Base-by-base conservation (phyloP, 2,113 vertebrate species). In the Psittacula cyanocephala region DNA sequence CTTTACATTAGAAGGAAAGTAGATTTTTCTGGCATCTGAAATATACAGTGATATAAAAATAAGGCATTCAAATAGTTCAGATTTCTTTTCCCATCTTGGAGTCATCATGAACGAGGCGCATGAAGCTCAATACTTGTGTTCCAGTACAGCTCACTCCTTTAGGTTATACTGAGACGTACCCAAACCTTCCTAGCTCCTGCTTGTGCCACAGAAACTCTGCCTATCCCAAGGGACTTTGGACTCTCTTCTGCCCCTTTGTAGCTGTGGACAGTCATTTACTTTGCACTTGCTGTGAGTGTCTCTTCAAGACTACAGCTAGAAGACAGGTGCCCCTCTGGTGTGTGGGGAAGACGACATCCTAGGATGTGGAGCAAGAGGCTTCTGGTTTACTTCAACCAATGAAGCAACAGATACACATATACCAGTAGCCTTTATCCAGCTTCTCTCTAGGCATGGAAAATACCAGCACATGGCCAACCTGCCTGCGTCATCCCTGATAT, bases 31-130 rank as follows among this genome's bases (percentile, higher is more conserved):
- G 13, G 29, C 33, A 90, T 28, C 50, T 44, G 67, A 74, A 65
- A 89, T 79, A 11, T n/a, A 33, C 10, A 52, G 13, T 12, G 11
- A 62, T 69, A 44, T 10, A 65, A 82, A 85, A 52, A 35, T 43
- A 57, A 62, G 13, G 33, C 23, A 35, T 82, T 33, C 20, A 39
- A 28, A 70, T 14, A 53, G 23, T 4, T 70, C 28, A 82, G 31
- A 70, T n/a, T 23, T 37, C 5, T 82, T 83, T 88, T 91, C 12
- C 15, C 20, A 25, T 50, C 41, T 89, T 85, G 25, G 16, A 65
- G 23, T 63, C 41, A 44, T 57, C 44, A 52, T 1, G 1, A 84
- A 62, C 0, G 1, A 44, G 6, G 13, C 25, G 5, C 2, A 0
- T 18, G 29, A 43, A 6, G 2, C n/a, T 80, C 53, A 77, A 0